Evolutionary conservation across 2,888 invertebrate species (phyloP).

Genomic region (Stramonita haemastoma): DNA sequence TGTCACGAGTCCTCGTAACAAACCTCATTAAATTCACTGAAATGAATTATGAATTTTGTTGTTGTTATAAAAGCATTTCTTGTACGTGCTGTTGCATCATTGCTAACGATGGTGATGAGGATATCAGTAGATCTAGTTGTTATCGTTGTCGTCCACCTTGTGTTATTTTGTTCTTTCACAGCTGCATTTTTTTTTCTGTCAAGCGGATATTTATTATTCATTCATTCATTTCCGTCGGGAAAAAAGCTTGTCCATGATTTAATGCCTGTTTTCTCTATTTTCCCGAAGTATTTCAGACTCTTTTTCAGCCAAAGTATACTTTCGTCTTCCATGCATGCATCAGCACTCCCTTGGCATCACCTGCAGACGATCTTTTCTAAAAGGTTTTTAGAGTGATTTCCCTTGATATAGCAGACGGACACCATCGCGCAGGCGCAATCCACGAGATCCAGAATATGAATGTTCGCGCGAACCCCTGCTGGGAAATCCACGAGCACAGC

Average conservation of each 20-base stretch:
- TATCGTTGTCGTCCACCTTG: not conserved
- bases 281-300: not conserved
- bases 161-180: not conserved
- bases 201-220: not conserved
- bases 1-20: not conserved
- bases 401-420: conserved; percentile 42
- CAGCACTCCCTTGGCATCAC: conserved; percentile 36
- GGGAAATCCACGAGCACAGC: conserved; percentile 54
- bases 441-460: conserved; percentile 43
- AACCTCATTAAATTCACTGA: not conserved
- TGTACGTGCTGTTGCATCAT: not conserved
- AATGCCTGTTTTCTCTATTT: conserved; percentile 1
- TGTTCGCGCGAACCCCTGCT: conserved; percentile 57
- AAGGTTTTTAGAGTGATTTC: conserved; percentile 44
- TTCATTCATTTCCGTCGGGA: not conserved
- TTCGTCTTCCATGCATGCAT: conserved; percentile 25
- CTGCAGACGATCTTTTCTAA: conserved; percentile 42
- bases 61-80: not conserved
- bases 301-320: conserved; percentile 4
- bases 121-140: not conserved
- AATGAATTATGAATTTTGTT: not conserved
- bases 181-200: not conserved
- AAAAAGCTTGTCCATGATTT: not conserved
- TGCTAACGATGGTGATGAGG: not conserved
- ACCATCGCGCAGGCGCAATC: conserved; percentile 37